These are phyloP conservation scores for Melieria omissa DNA, from an alignment of 2,888 invertebrate genomes.

Conservation along the genomic window DNA sequence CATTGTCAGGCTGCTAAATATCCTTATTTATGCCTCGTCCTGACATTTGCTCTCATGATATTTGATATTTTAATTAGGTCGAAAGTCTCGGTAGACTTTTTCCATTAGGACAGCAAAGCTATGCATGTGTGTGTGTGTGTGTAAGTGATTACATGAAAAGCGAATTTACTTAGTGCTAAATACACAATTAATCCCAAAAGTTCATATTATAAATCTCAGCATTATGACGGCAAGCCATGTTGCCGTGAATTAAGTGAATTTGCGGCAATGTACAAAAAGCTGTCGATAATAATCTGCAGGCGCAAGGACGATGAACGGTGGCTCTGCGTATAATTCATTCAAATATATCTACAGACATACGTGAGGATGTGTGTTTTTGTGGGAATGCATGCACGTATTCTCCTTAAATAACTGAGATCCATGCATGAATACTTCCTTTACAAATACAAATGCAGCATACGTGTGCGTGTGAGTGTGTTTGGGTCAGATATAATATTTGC, in stretches of 20 bases:
- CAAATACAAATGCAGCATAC: background rate
- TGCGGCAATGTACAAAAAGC: no score
- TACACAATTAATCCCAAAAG: constrained; percentile 8
- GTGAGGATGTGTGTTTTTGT: background rate
- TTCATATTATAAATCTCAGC: background rate
- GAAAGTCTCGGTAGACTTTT: constrained; percentile 36
- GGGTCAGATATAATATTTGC: background rate
- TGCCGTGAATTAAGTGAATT: no score
- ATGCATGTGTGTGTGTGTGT: background rate
- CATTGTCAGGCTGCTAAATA: no score
- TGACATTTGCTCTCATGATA: constrained; percentile 21
- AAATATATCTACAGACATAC: background rate
- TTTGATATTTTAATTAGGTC: constrained; percentile 39
- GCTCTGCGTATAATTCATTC: no score
- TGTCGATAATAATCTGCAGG: no score
- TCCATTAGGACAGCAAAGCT: background rate
- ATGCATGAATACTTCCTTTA: no score
- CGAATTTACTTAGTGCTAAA: constrained; percentile 2
- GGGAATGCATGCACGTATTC: background rate
- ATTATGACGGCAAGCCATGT: no score
- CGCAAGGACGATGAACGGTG: no score
- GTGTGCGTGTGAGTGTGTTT: background rate
- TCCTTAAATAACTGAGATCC: no score
- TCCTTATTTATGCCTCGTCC: no score
- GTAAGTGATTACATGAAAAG: background rate